Base-by-base conservation (phyloP, 2,888 invertebrate genomes). In the Calephelis perditalis region DNA sequence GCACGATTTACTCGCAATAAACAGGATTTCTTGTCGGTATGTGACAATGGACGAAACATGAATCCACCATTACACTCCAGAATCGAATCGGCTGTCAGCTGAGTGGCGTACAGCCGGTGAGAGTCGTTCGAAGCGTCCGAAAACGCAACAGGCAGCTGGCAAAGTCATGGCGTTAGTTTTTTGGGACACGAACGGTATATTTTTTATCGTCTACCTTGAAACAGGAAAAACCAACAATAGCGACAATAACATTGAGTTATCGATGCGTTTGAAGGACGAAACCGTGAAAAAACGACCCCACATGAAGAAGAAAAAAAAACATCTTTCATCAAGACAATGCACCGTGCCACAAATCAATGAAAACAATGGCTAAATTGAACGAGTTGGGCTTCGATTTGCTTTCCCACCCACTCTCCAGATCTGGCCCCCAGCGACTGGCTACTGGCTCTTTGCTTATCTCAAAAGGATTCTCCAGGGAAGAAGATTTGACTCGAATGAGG, bases 311-410 rank as follows among this genome's bases (percentile, higher is more conserved):
- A 15, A 58, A 58, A 15, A 55, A 60, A 57, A 45, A 58, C 37
- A 43, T 63, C 49, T 63, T 63, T 58, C 61, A 62, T 54, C 63
- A 61, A 40, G 63, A 63, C 62, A 63, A 63, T 45, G 61, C 66
- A 46, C 60, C 44, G 46, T 59, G 56, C 55, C 60, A 61, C 62
- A 60, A 59, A 10, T 64, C 60, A 37, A 54, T 56, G 37, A 58
- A 49, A 45, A 58, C 62, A 45, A 66, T 64, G 62, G 59, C 61
- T 5, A 63, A 62, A 65, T 40, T 65, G 12, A 7, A 62, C 15
- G 60, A 62, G 35, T 55, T 64, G 15, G 59, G 55, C 55, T 64
- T 40, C 37, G 57, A 63, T 62, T 45, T 65, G 52, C 43, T 62
- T 56, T 54, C 15, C 54, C 58, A 65, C 40, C 57, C 61, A 63